Evolutionary conservation across 2,113 vertebrate species (phyloP).

Genomic region (Hystrix brachyura): DNA sequence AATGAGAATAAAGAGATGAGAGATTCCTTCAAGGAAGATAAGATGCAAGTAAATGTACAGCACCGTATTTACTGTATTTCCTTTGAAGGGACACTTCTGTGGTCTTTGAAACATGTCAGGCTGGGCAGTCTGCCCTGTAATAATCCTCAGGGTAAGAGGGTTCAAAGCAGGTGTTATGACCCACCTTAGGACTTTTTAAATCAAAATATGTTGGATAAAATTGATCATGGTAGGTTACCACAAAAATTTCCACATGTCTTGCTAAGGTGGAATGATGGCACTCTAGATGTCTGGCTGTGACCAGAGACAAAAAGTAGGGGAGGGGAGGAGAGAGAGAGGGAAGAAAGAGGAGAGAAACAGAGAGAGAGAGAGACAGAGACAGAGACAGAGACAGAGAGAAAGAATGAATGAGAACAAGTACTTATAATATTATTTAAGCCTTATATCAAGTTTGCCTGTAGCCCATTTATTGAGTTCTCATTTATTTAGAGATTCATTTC

Average conservation of each 20-base stretch:
- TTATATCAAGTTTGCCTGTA: neutral
- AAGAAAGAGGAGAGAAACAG: accelerated
- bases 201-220: neutral
- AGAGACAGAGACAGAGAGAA: neutral
- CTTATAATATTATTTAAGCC: neutral
- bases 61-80: neutral
- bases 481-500: neutral
- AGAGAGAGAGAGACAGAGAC: no score
- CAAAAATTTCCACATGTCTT: neutral
- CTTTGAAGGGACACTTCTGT: neutral
- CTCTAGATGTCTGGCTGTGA: neutral
- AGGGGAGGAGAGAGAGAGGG: accelerated
- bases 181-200: neutral
- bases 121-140: neutral
- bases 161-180: neutral
- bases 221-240: neutral
- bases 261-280: neutral
- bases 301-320: neutral
- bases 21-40: neutral
- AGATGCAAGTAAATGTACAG: neutral
- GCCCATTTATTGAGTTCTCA: neutral
- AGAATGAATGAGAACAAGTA: neutral
- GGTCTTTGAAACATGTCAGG: neutral
- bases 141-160: neutral
- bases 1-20: neutral